These are phyloP conservation scores for Turnix velox DNA, from an alignment of 2,113 vertebrate genomes.

Conservation along the genomic window DNA sequence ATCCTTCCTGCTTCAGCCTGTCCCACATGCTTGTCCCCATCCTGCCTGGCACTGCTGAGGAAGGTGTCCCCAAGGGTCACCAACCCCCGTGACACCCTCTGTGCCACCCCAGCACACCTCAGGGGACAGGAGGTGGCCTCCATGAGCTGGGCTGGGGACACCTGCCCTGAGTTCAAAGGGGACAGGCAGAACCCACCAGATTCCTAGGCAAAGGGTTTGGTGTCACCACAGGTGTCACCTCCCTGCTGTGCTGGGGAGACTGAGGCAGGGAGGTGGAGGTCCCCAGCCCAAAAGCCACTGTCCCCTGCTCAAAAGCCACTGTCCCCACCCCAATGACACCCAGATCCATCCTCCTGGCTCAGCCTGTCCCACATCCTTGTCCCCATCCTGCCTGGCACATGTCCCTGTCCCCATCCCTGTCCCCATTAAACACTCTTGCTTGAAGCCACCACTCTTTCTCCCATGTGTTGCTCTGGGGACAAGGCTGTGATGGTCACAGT, in stretches of 20 bases:
- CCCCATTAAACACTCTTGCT: background rate
- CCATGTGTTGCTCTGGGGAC: fast-evolving
- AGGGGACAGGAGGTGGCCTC: conserved; percentile 31
- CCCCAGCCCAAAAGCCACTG: no score
- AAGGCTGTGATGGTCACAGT: fast-evolving
- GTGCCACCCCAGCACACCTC: conserved; percentile 46
- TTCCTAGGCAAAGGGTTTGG: background rate
- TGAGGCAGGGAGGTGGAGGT: background rate
- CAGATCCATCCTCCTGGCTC: background rate
- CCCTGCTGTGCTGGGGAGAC: background rate
- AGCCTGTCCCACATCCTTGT: background rate
- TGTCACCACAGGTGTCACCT: background rate
- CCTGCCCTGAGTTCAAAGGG: background rate
- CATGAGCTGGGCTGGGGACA: background rate
- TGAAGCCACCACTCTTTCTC: background rate
- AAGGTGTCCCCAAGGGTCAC: conserved; percentile 33
- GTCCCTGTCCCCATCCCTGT: background rate
- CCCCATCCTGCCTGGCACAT: background rate
- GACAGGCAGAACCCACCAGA: fast-evolving
- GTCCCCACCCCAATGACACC: background rate
- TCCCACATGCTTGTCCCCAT: background rate
- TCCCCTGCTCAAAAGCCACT: no score
- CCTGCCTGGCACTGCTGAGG: conserved; percentile 53
- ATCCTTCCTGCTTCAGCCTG: background rate
- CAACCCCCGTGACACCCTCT: conserved; percentile 1